These are phyloP conservation scores for Coelinius sp. DNA, from an alignment of 2,888 invertebrate genomes.

Conservation along the genomic window DNA sequence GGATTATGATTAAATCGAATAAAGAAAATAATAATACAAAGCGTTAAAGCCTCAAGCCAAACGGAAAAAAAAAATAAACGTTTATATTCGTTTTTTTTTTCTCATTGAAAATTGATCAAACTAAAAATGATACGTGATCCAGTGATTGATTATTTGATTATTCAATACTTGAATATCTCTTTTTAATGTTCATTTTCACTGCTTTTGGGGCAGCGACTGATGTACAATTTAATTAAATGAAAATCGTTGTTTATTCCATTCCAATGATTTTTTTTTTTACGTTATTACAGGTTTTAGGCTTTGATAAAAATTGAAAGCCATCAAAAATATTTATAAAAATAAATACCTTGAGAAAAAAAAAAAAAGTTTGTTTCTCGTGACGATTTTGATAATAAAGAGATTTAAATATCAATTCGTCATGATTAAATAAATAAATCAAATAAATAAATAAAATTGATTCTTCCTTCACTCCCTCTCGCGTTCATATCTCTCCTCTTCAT, in stretches of 20 bases:
- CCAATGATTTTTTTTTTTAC: background rate
- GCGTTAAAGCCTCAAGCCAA: conserved; percentile 65
- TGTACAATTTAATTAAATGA: conserved; percentile 3
- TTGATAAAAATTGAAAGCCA: conserved; percentile 40
- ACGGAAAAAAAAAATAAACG: conserved; percentile 59
- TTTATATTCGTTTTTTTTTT: conserved; percentile 41
- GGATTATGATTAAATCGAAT: background rate
- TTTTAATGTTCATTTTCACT: background rate
- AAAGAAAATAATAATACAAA: conserved; percentile 55
- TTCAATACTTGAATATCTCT: background rate
- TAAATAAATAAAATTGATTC: conserved; percentile 69
- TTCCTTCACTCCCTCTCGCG: conserved; percentile 61
- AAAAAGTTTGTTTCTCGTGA: conserved; percentile 2
- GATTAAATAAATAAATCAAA: conserved; percentile 71
- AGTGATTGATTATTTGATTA: conserved; percentile 37
- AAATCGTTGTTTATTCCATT: conserved; percentile 9
- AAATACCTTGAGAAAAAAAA: conserved; percentile 64
- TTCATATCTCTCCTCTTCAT: conserved; percentile 28
- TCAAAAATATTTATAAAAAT: conserved; percentile 70
- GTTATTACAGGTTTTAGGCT: conserved; percentile 9
- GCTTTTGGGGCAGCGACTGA: conserved; percentile 23
- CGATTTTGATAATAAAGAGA: conserved; percentile 12
- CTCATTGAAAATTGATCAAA: conserved; percentile 46
- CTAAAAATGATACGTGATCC: conserved; percentile 56
- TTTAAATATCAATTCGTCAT: conserved; percentile 52